Evolutionary conservation across 2,797 vertebrate species (phyloP), one percentile per base, ranked within the genome.

Genomic region (Graptemys geographica): DNA sequence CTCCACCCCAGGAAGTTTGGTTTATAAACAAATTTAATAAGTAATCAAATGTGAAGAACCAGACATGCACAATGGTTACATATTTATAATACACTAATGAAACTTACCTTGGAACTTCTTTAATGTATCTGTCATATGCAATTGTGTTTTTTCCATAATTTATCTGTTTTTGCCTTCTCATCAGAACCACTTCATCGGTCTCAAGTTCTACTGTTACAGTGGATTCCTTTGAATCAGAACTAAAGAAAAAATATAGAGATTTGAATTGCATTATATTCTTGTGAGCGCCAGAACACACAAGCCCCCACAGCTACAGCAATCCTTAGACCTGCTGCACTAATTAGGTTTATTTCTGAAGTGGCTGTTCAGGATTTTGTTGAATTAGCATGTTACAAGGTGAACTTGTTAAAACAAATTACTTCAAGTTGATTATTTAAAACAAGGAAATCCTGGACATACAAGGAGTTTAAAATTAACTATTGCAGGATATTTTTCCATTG

Each of bases 141-240:
- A 99, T 98, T 0, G 99, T 99, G 97, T 99, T 99, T 97, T 99
- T 99, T 16, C 99, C 99, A 1, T 99, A 99, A 97, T 99, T 99
- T 83, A 99, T 99, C 98, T 99, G 99, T 91, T 99, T 99, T 95
- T 99, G 99, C 87, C 99, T 98, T 81, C 99, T 98, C 97, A 99
- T 98, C 85, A 99, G 97, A 81, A 99, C 98, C 3, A 98, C 97
- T 87, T 99, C 99, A 13, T 99, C 99, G 0, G 99, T 99, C 97
- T 99, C 99, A 49, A 99, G 97, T 90, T 99, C 99, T 86, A 96
- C 97, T 1, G 97, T 59, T 6, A 96, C 98, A 3, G 97, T 81
- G 10, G 98, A 99, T 69, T 99, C 99, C 97, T 98, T 99, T 65
- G 99, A 99, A 97, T 99, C 99, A 37, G 99, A 99, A 97, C 99